Evolutionary conservation across 2,888 invertebrate genomes (phyloP), one percentile per base, ranked within the genome.

Genomic region (Polydrusus cervinus): DNA sequence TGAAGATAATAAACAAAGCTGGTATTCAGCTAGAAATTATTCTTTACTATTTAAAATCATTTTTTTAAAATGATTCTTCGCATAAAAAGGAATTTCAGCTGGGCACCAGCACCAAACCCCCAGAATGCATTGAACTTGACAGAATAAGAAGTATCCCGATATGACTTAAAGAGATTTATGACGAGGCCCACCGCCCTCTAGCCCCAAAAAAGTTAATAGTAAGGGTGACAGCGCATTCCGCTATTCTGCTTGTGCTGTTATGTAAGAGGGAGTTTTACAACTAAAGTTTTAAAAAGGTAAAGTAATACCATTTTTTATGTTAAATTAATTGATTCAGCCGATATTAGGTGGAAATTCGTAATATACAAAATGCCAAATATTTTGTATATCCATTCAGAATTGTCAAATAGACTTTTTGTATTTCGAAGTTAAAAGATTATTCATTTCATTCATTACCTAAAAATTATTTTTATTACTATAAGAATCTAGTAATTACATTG

Each of bases 141-240:
- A 66, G 43, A 60, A 72, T 47, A 65, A 57, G 66, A 60, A 64
- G 70, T 60, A 57, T 69, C 69, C 18, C 70, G 70, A 74, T 74
- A 74, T 74, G 70, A 74, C 74, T 74, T 69, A n/a, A 55, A 65
- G 66, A 74, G 70, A 74, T 74, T 74, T 74, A 74, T 74, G 65
- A 53, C 47, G 40, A 16, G 47, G 60, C 40, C 49, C 70, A 65
- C 65, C 61, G 69, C 64, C 72, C 60, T 72, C 20, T 60, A 70
- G 70, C 70, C 70, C 62, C 62, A 16, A 67, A 75, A 78, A 79
- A 81, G 79, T 80, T 80, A 81, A 81, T 81, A 80, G 79, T 68
- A 72, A 79, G 80, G 80, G 81, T 79, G 80, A 80, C 81, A 73
- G 79, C 69, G 77, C 70, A 75, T 65, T 75, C 71, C 70, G 65